A percentile compares a stretch with the other conserved stretches of the same genome.
These are phyloP conservation scores for Sandelia bainsii DNA, from an alignment of 2,797 vertebrate genomes.

Conservation along the genomic window DNA sequence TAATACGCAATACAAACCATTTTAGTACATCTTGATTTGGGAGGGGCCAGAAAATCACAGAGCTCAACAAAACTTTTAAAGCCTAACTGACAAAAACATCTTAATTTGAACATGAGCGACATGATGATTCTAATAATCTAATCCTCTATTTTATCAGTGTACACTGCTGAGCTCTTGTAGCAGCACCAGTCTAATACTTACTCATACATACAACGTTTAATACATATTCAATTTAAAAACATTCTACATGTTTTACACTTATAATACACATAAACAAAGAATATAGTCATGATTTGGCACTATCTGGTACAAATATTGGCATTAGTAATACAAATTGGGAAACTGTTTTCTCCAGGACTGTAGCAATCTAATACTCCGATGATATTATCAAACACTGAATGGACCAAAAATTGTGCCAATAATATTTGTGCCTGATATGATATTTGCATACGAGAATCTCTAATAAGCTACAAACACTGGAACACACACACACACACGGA, in stretches of 20 bases:
- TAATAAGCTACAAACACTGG: conserved; percentile 14
- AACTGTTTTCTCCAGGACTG: not conserved
- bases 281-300: not conserved
- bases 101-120: conserved; percentile 2
- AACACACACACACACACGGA: conserved; percentile 30
- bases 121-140: conserved; percentile 41
- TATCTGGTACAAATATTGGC: not conserved
- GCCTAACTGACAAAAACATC: no score
- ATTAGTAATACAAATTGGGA: not conserved
- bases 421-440: conserved; percentile 16
- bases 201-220: no score
- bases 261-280: no score
- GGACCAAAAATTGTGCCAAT: conserved; percentile 1
- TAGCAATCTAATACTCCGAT: not conserved
- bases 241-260: no score
- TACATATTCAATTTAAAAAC: no score
- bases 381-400: not conserved
- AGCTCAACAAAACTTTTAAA: no score
- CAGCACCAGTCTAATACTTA: no score
- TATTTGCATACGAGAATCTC: conserved; percentile 39
- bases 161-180: not conserved
- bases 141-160: no score
- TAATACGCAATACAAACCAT: no score
- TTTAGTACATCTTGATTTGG: no score
- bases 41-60: no score